Conservation (phyloP, 1,140 invertebrate genomes). For the Cydia fagiglandana region DNA sequence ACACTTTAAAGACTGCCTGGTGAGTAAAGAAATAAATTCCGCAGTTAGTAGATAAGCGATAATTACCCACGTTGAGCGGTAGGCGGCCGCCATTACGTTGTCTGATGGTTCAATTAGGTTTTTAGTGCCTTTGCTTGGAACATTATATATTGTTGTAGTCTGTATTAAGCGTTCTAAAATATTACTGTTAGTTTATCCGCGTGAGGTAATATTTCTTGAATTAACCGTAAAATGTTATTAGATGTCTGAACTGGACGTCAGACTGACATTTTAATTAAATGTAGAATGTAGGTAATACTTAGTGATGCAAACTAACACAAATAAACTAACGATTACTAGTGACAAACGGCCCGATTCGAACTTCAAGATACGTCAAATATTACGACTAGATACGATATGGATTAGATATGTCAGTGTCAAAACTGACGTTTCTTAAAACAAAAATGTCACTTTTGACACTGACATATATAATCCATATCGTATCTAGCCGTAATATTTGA, state of each 20-base stretch:
- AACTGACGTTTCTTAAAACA: too few species aligned
- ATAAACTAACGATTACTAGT: neutral
- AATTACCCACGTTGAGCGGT: neutral
- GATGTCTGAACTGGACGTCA: neutral
- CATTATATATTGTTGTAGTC: neutral
- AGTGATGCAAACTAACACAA: neutral
- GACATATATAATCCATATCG: too few species aligned
- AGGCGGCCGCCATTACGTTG: neutral
- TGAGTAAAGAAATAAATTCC: neutral
- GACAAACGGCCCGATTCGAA: too few species aligned
- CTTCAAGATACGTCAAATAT: too few species aligned
- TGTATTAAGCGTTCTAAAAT: slow-evolving; percentile 5
- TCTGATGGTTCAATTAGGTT: slow-evolving; percentile 20
- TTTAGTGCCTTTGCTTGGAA: neutral
- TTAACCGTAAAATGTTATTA: neutral
- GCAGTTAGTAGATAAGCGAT: slow-evolving; percentile 1
- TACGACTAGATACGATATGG: too few species aligned
- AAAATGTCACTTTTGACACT: too few species aligned
- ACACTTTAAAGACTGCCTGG: neutral
- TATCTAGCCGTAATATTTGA: too few species aligned
- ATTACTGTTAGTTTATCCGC: neutral
- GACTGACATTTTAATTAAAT: neutral
- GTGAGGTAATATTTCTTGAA: neutral
- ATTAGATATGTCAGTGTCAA: too few species aligned
- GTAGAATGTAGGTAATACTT: neutral